These are phyloP conservation scores for Carassius gibelio DNA, from an alignment of 2,113 vertebrate species.

Conservation along the genomic window DNA sequence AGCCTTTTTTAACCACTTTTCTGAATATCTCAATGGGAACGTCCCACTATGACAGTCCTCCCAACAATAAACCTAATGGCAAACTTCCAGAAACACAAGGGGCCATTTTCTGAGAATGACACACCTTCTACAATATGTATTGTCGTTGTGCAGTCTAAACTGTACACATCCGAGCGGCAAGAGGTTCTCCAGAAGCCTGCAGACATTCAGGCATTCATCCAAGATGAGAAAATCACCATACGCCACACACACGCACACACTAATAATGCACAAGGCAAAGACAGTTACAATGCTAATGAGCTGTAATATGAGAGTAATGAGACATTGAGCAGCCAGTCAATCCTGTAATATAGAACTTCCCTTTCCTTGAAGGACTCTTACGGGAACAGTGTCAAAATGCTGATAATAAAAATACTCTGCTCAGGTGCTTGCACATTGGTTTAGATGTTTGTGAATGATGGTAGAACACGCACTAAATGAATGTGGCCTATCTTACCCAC, in stretches of 20 bases:
- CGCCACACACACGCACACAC: not conserved
- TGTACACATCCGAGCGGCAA: not conserved
- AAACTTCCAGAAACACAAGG: not conserved
- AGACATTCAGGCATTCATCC: not conserved
- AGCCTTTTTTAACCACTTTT: not conserved
- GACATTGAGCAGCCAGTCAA: not conserved
- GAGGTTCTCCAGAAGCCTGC: not conserved
- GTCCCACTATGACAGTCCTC: not conserved
- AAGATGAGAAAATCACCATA: slow-evolving; percentile 9
- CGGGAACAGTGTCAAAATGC: not conserved
- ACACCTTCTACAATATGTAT: not conserved
- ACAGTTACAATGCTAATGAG: slow-evolving; percentile 3
- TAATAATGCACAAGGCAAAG: slow-evolving; percentile 8
- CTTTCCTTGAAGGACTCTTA: not conserved
- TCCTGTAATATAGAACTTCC: not conserved
- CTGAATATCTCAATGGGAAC: not conserved
- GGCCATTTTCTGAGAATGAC: no score
- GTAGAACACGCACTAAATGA: not conserved
- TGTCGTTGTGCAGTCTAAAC: not conserved
- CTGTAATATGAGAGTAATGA: slow-evolving; percentile 17
- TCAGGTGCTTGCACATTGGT: not conserved
- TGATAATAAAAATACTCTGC: not conserved
- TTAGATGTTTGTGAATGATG: not conserved
- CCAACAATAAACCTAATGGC: not conserved
- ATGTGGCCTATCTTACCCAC: slow-evolving; percentile 81